Conservation (phyloP, 1,140 invertebrate genomes). For the Rhyzopertha dominica region DNA sequence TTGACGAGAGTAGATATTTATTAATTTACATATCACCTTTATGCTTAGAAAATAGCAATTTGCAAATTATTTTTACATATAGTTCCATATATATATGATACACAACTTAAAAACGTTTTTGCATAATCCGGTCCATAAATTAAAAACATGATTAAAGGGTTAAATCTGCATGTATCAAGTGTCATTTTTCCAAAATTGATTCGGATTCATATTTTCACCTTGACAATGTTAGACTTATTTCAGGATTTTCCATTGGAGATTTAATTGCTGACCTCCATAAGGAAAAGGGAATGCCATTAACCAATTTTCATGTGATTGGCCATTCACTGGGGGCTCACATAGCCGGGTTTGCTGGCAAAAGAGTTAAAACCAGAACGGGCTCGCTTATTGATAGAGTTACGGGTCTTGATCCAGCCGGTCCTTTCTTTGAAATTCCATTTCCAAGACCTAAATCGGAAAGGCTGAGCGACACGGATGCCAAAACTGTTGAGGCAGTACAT, state of each 20-base stretch:
- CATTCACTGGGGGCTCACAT: conserved; percentile 73
- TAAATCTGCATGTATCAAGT: no score
- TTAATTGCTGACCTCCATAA: conserved; percentile 7
- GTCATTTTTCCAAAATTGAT: no score
- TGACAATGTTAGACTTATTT: not conserved
- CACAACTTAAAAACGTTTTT: no score
- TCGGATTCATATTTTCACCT: conserved; percentile 6
- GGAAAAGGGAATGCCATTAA: no score
- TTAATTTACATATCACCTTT: no score
- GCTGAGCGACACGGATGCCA: conserved; percentile 68
- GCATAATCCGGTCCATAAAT: no score
- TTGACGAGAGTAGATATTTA: no score
- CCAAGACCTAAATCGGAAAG: conserved; percentile 52
- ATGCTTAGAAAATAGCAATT: no score
- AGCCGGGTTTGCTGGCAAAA: conserved; percentile 63
- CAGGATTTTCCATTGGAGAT: conserved; percentile 1
- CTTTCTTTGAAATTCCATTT: conserved; percentile 47
- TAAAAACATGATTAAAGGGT: no score
- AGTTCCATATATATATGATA: no score
- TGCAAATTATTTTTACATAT: no score
- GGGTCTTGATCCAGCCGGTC: conserved; percentile 65
- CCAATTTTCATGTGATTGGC: conserved; percentile 61
- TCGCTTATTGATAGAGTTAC: conserved; percentile 47
- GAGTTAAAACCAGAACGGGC: conserved; percentile 27
- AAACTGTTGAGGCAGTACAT: conserved; percentile 87